Percentiles rank a stretch among this genome's conserved stretches.
These are phyloP conservation scores for Phylloscopus whistleri DNA, from an alignment of 2,113 vertebrate species.

Conservation along the genomic window DNA sequence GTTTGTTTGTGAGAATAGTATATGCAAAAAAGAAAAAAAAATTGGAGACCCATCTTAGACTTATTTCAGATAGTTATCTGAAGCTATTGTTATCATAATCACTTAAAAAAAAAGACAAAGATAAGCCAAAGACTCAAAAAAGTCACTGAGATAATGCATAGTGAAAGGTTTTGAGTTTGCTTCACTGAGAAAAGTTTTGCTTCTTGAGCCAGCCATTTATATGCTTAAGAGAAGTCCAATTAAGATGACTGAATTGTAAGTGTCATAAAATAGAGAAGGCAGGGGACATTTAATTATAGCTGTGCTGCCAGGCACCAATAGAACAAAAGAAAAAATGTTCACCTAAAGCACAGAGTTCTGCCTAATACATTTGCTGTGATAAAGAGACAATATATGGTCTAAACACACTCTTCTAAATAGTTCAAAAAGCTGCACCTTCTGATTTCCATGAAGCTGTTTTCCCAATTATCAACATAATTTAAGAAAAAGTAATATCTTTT, in stretches of 20 bases:
- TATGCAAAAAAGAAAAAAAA: neutral
- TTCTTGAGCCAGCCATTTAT: neutral
- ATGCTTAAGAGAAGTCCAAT: constrained; percentile 30
- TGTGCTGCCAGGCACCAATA: neutral
- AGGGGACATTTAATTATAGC: constrained; percentile 52
- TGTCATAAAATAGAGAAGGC: constrained; percentile 14
- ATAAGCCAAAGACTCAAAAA: neutral
- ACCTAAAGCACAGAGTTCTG: neutral
- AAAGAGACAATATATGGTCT: constrained; percentile 5
- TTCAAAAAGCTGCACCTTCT: neutral
- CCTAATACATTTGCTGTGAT: neutral
- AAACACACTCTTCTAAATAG: neutral
- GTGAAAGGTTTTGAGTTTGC: neutral
- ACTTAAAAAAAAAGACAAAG: neutral
- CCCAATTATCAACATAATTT: constrained; percentile 8
- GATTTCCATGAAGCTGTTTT: constrained; percentile 5
- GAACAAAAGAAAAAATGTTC: constrained; percentile 29
- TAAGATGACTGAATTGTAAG: constrained; percentile 33
- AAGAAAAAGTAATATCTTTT: neutral
- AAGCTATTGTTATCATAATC: neutral
- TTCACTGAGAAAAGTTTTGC: neutral
- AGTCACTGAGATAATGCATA: neutral
- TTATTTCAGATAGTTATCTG: neutral
- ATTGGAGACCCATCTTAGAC: neutral
- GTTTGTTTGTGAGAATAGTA: neutral